phyloP scores from a whole-genome alignment of 2,888 invertebrate species.

The Coremacera marginata region DNA sequence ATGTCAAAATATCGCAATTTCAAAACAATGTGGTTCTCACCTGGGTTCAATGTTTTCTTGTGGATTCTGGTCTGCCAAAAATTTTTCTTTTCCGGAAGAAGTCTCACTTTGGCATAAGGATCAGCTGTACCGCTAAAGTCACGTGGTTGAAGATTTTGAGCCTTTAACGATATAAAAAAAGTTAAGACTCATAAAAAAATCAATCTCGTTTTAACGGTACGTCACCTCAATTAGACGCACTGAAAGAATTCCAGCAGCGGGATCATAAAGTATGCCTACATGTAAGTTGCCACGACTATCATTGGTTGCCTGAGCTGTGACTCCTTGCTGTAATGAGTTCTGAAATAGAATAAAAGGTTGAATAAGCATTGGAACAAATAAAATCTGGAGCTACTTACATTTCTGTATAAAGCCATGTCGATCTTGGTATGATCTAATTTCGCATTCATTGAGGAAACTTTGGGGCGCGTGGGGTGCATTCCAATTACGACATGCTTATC shows the following conservation, averaged over 20 bases:
- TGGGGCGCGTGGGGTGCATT: conserved; percentile 70
- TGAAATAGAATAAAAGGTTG: conserved; percentile 35
- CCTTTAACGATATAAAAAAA: conserved; percentile 60
- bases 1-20: not conserved
- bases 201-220: not conserved
- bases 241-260: conserved; percentile 74
- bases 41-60: conserved; percentile 76
- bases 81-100: conserved; percentile 74
- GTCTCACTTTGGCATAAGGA: conserved; percentile 77
- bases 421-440: conserved; percentile 76
- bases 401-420: conserved; percentile 73
- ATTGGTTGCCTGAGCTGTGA: conserved; percentile 61
- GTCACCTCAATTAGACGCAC: conserved; percentile 76
- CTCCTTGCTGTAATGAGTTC: conserved; percentile 65
- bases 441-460: conserved; percentile 74
- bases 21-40: conserved; percentile 59
- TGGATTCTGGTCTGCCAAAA: conserved; percentile 76
- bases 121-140: conserved; percentile 75
- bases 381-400: conserved; percentile 60
- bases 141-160: conserved; percentile 72
- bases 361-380: not conserved
- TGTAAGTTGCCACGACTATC: conserved; percentile 76
- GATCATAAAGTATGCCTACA: conserved; percentile 75
- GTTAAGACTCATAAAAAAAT: conserved; percentile 5
- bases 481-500: conserved; percentile 73